These are phyloP conservation scores for Synchiropus splendidus DNA, from an alignment of 2,113 vertebrate genomes.

Conservation along the genomic window DNA sequence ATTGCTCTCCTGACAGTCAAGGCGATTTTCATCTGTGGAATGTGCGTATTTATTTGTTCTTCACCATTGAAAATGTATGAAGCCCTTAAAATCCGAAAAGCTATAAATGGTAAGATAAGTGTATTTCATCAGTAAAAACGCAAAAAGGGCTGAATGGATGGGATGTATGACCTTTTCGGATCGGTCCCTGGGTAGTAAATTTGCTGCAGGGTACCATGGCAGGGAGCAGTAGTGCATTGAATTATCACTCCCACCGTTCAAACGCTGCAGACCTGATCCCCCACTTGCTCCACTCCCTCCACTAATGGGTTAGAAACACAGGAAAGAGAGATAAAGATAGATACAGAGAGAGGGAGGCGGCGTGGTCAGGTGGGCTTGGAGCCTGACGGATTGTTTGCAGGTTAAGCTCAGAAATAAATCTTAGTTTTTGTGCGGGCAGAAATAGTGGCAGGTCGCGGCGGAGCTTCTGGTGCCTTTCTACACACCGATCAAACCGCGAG, in stretches of 20 bases:
- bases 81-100: too few relatives aligned
- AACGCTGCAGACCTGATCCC: slow-evolving; percentile 39
- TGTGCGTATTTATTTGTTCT: too few relatives aligned
- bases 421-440: slow-evolving; percentile 26
- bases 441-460: slow-evolving; percentile 38
- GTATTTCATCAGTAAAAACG: slow-evolving; percentile 51
- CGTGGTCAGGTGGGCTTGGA: slow-evolving; percentile 1
- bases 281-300: slow-evolving; percentile 47
- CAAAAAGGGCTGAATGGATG: slow-evolving; percentile 43
- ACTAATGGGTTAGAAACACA: slow-evolving; percentile 49
- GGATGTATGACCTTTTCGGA: slow-evolving; percentile 65
- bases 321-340: slow-evolving; percentile 16
- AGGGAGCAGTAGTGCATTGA: slow-evolving; percentile 49
- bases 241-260: slow-evolving; percentile 59
- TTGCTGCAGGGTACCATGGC: slow-evolving; percentile 50
- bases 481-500: slow-evolving; percentile 46
- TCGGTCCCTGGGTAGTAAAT: slow-evolving; percentile 58
- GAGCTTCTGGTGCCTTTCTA: slow-evolving; percentile 44
- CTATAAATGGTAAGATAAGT: slow-evolving; percentile 47
- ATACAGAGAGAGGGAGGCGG: slow-evolving; percentile 4
- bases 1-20: too few relatives aligned
- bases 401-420: slow-evolving; percentile 50
- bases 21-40: too few relatives aligned
- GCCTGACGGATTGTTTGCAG: slow-evolving; percentile 26
- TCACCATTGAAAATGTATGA: too few relatives aligned